Conservation (phyloP, 2,797 vertebrate genomes). For the Sebastes flavidus region DNA sequence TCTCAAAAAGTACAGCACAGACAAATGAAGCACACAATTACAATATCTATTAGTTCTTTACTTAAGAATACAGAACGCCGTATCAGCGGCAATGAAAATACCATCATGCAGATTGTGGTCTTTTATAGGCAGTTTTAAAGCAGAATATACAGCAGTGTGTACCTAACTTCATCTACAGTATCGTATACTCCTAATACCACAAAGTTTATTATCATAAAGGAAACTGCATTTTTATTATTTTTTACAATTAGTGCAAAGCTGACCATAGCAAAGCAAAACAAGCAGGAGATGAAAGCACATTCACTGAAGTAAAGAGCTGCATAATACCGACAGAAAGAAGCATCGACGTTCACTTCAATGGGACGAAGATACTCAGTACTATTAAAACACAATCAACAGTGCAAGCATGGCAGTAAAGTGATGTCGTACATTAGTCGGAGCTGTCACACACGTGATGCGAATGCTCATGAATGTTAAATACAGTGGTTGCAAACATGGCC, state of each 20-base stretch:
- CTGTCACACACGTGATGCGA: background rate
- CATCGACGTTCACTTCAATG: conserved; percentile 54
- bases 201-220: conserved; percentile 43
- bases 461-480: background rate
- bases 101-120: conserved; percentile 70
- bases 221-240: conserved; percentile 22
- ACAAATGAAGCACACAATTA: conserved; percentile 62
- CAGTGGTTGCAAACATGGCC: background rate
- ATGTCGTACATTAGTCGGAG: conserved; percentile 8
- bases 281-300: conserved; percentile 48
- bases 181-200: conserved; percentile 40
- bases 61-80: conserved; percentile 34
- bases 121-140: conserved; percentile 56
- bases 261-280: conserved; percentile 52
- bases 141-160: conserved; percentile 73
- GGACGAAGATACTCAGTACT: conserved; percentile 34
- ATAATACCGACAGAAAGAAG: conserved; percentile 57
- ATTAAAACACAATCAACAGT: conserved; percentile 63
- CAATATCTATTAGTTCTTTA: conserved; percentile 50
- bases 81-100: conserved; percentile 42
- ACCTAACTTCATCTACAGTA: conserved; percentile 59
- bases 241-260: conserved; percentile 59
- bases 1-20: conserved; percentile 76
- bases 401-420: conserved; percentile 58
- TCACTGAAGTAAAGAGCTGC: conserved; percentile 55